Conservation (phyloP, 2,113 vertebrate species). For the Ahaetulla prasina region DNA sequence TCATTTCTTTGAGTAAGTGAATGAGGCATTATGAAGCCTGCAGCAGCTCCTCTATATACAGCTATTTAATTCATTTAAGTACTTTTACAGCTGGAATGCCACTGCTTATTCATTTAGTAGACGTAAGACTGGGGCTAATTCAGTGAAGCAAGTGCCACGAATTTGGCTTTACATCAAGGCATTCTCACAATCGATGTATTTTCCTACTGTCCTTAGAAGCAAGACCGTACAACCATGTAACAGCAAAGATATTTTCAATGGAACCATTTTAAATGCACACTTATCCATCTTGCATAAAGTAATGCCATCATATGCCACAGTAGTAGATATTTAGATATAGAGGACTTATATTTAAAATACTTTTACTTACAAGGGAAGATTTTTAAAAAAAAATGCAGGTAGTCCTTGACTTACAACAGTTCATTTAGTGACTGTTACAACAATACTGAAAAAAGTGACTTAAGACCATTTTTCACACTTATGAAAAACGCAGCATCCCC, state of each 20-base stretch:
- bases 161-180: not conserved
- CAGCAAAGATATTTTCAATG: not conserved
- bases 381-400: not conserved
- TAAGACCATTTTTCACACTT: too few species aligned
- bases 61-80: conserved; percentile 15
- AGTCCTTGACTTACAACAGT: too few species aligned
- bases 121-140: not conserved
- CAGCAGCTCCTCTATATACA: not conserved
- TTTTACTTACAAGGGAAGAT: not conserved
- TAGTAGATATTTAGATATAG: not conserved
- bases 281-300: not conserved
- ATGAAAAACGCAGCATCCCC: too few species aligned
- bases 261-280: not conserved
- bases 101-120: not conserved
- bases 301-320: not conserved
- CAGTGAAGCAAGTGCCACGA: not conserved
- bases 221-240: not conserved
- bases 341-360: not conserved
- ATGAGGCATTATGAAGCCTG: conserved; percentile 49
- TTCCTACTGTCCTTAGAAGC: not conserved
- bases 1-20: conserved; percentile 43
- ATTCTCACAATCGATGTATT: not conserved
- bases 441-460: too few species aligned
- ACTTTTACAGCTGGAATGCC: conserved; percentile 20
- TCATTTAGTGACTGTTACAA: too few species aligned